Evolutionary conservation across 2,797 vertebrate genomes (phyloP).

Genomic region (Macrochelys suwanniensis): DNA sequence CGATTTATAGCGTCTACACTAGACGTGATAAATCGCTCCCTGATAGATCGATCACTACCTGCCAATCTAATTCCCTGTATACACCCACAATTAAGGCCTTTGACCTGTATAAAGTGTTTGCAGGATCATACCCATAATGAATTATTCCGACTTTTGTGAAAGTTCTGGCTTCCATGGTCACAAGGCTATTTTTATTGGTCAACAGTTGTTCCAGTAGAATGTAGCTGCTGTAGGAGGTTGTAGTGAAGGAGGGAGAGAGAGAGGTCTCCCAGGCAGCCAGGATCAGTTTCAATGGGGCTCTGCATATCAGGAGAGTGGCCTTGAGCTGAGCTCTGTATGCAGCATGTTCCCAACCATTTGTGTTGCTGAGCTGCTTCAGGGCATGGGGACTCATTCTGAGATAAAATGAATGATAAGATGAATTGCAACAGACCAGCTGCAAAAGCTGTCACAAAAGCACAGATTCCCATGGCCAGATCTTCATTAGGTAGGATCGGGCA

Average conservation of each 20-base stretch:
- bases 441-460: not conserved
- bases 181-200: not conserved
- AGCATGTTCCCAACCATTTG: not conserved
- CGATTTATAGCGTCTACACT: too few species aligned
- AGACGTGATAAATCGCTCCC: too few species aligned
- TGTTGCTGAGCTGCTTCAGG: not conserved
- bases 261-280: not conserved
- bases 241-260: not conserved
- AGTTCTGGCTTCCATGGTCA: not conserved
- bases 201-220: not conserved
- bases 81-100: not conserved
- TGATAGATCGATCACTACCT: too few species aligned
- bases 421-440: not conserved
- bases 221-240: not conserved
- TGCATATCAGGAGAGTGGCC: not conserved
- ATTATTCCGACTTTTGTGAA: not conserved
- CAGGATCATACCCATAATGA: not conserved
- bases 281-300: not conserved
- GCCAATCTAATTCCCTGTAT: too few species aligned
- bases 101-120: not conserved
- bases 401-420: not conserved
- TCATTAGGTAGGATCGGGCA: not conserved
- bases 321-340: not conserved
- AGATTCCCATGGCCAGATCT: not conserved
- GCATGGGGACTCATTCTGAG: not conserved